Conservation (phyloP, 2,888 invertebrate species). For the Minunthozetes semirufus region DNA sequence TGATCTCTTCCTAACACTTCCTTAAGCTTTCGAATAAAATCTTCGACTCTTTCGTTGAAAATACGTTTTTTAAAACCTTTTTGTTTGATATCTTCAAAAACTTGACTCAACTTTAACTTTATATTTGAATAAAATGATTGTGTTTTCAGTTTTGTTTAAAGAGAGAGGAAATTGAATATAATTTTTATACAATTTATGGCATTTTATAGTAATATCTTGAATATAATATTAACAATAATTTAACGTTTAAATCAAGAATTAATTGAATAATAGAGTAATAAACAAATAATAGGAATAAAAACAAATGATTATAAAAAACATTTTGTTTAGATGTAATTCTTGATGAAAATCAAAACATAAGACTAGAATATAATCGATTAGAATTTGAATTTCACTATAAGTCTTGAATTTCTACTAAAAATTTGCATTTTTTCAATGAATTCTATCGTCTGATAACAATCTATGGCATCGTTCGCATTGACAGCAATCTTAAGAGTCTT, state of each 20-base stretch:
- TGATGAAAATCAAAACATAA: too few species aligned
- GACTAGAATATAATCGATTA: neutral
- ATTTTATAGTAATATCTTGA: too few species aligned
- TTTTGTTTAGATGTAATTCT: too few species aligned
- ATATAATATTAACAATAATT: too few species aligned
- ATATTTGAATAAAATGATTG: neutral
- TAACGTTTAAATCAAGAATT: too few species aligned
- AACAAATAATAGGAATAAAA: too few species aligned
- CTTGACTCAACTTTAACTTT: neutral
- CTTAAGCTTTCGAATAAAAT: too few species aligned
- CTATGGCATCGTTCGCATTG: neutral
- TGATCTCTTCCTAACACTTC: too few species aligned
- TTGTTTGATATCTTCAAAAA: neutral
- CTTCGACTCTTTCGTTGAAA: neutral
- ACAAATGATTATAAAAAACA: too few species aligned
- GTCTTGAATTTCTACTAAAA: conserved; percentile 14
- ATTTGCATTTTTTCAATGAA: conserved; percentile 20
- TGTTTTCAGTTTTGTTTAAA: neutral
- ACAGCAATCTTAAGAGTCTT: neutral
- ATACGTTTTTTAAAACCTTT: neutral
- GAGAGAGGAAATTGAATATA: too few species aligned
- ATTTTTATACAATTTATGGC: too few species aligned
- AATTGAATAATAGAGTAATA: too few species aligned
- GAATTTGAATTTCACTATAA: conserved; percentile 14
- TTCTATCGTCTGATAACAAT: neutral